Conservation (phyloP, 1,140 invertebrate genomes). For the Araneus ventricosus region DNA sequence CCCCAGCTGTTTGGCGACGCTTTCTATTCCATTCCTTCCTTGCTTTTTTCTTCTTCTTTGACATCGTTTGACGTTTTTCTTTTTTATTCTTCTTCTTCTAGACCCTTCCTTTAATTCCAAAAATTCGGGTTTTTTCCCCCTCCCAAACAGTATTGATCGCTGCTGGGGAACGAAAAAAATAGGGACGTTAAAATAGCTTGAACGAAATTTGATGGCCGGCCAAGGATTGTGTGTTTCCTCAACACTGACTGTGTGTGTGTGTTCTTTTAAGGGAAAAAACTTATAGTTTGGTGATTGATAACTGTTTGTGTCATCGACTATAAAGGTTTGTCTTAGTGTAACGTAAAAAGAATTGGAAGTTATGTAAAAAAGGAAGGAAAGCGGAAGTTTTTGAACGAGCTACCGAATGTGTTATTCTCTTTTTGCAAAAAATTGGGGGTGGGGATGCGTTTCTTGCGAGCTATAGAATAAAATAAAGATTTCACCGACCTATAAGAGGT, state of each 20-base stretch:
- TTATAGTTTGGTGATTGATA: conserved; percentile 59
- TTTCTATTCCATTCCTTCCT: conserved; percentile 24
- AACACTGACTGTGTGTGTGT: not conserved
- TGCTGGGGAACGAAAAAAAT: not conserved
- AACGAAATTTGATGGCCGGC: conserved; percentile 67
- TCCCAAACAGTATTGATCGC: conserved; percentile 55
- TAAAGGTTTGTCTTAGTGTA: conserved; percentile 44
- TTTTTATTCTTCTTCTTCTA: not conserved
- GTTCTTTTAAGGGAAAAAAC: not conserved
- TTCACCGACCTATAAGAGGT: too few species aligned
- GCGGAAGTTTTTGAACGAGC: not conserved
- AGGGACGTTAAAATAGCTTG: conserved; percentile 33
- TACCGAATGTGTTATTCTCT: not conserved
- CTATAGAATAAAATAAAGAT: not conserved
- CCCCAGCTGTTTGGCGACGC: conserved; percentile 57
- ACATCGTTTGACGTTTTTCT: not conserved
- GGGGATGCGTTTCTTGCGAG: not conserved
- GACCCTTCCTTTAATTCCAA: conserved; percentile 49
- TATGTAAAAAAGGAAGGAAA: conserved; percentile 18
- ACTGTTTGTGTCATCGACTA: conserved; percentile 47
- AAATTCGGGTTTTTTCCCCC: conserved; percentile 47
- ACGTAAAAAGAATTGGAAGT: conserved; percentile 46
- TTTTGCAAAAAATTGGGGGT: not conserved
- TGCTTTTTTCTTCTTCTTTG: not conserved
- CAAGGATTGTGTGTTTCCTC: conserved; percentile 25